Evolutionary conservation across 64 coral and sea anemone genomes (phyloP), one percentile per base, ranked within the genome.

Genomic region (Dendronephthya gigantea): DNA sequence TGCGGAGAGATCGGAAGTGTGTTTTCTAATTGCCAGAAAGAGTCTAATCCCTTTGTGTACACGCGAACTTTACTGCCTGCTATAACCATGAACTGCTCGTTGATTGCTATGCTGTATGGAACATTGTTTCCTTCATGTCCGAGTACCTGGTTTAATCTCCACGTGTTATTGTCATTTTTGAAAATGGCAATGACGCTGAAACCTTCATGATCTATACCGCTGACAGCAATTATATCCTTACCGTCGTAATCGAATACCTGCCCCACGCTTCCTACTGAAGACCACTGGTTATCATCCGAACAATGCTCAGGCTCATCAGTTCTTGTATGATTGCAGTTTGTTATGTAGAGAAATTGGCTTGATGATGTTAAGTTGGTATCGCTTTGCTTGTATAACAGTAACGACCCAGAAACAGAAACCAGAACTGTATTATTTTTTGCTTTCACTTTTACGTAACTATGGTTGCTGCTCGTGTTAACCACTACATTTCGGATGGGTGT

Each of bases 101-200:
- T 94, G 28, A 94, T 32, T 27, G 84, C 35, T 16, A 94, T 9
- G 3, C 29, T 5, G 87, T 89, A 85, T 34, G 62, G 22, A 17
- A 17, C 39, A 45, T 87, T 86, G 12, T 38, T 83, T 12, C 68
- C 82, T 83, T 37, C 31, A 39, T 6, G 30, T 48, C 87, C 70
- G 1, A 92, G 31, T 8, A 37, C 36, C 34, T 86, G 48, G 58
- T n/a, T 3, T 66, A 22, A 17, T 15, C 22, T 3, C 87, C 87
- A 35, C 4, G 35, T 39, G 9, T 40, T 58, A n/a, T 14, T 15
- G 11, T 55, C 72, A 31, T 91, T n/a, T 35, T 52, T 41, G 65
- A 97, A 97, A 50, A 97, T 51, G 28, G 52, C 91, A 19, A 97
- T 49, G 58, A 97, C 84, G 16, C 91, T 84, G 2, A 49, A 50